Conservation (phyloP, 2,888 invertebrate genomes). For the Caenorhabditis afra region DNA sequence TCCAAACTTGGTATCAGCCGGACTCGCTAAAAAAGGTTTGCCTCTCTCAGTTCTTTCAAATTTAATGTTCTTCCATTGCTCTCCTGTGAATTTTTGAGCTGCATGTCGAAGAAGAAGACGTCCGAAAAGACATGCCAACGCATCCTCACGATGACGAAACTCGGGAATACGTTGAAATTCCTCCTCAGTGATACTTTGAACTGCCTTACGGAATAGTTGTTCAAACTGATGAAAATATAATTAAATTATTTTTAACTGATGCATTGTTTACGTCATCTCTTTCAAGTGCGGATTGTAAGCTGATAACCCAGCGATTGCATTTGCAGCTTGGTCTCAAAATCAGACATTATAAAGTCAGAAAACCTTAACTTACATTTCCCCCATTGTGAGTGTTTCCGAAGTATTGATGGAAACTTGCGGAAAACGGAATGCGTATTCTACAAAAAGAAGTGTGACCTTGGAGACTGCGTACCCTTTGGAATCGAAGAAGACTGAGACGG, state of each 20-base stretch:
- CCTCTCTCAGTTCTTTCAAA: constrained; percentile 79
- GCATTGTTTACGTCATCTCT: constrained; percentile 67
- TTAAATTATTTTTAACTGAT: constrained; percentile 1
- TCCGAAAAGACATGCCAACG: constrained; percentile 76
- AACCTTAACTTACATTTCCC: constrained; percentile 30
- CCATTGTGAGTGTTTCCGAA: constrained; percentile 10
- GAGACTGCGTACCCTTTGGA: too few relatives aligned
- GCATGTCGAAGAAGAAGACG: constrained; percentile 77
- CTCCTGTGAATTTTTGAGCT: constrained; percentile 73
- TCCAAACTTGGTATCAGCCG: constrained; percentile 73
- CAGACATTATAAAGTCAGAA: not conserved
- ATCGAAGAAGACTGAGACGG: not conserved
- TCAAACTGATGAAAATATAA: constrained; percentile 71
- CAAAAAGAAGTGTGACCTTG: constrained; percentile 17
- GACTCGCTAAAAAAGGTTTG: constrained; percentile 77
- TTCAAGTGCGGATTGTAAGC: constrained; percentile 74
- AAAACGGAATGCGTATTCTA: too few relatives aligned
- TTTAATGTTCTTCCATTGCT: constrained; percentile 74
- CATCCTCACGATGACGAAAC: constrained; percentile 77
- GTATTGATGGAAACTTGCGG: too few relatives aligned
- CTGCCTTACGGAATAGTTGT: constrained; percentile 73
- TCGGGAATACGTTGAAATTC: constrained; percentile 75
- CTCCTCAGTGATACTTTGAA: constrained; percentile 78
- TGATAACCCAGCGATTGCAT: constrained; percentile 78
- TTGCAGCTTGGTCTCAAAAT: constrained; percentile 56